Base-by-base conservation (phyloP, 30 jellyfish, hydroid and myxozoan species). In the Pelagia noctiluca region DNA sequence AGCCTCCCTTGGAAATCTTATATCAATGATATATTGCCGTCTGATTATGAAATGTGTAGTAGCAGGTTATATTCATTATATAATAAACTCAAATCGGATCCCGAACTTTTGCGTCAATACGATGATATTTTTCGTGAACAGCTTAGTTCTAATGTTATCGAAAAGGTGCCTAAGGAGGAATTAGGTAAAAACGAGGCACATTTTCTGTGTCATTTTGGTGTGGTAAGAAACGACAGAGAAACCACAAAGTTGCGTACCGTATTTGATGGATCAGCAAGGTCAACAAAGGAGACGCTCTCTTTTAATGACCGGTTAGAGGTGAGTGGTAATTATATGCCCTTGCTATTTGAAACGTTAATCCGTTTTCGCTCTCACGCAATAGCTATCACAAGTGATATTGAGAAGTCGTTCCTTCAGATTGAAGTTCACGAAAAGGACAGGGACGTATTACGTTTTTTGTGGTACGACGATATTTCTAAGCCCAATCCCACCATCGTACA, bases 1-100 rank as follows among this genome's bases (percentile, higher is more conserved):
- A 35, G 90, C 82, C 90, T 79, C 36, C 90, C 83, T 34, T 83
- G 87, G 87, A 83, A 68, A 71, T 35, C 8, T 3, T 25, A 71
- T 38, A 50, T 83, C 5, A 5, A 18, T 23, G 80, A 68, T 1
- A 31, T 63, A 1, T 68, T 69, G 30, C 49, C 69, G 32, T 68
- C 93, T 1, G 50, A 83, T 83, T 69, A 1, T 36, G 87, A 83
- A 28, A 49, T 71, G 54, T 52, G 93, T 35, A 69, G 28, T 1
- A 36, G 64, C n/a, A n/a, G 87, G 33, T 36, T 83, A 2, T 2
- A 24, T 3, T 69, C 93, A 0, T 52, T 83, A 33, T 52, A 2
- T 31, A 0, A 26, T 36, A 53, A 61, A 18, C 30, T 83, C 4
- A 69, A 53, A 48, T 24, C 3, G 37, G 54, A 83, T 26, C 80